These are phyloP conservation scores for Trichosurus vulpecula DNA, from an alignment of 2,797 vertebrate genomes.

Conservation along the genomic window DNA sequence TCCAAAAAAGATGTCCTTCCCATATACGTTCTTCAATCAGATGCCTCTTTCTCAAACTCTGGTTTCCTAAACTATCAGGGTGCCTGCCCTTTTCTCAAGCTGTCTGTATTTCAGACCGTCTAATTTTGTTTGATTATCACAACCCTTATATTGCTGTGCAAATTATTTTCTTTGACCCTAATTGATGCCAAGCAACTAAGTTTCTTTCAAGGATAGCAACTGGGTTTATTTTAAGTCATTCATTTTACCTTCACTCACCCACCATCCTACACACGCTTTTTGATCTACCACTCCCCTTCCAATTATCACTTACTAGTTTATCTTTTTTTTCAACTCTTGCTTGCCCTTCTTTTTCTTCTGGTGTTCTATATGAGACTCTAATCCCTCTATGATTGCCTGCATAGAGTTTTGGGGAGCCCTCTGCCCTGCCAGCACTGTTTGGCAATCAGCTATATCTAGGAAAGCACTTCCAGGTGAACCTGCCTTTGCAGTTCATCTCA, in stretches of 20 bases:
- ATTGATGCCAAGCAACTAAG: not conserved
- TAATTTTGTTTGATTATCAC: slow-evolving; percentile 22
- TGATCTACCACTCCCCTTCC: not conserved
- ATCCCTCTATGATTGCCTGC: slow-evolving; percentile 54
- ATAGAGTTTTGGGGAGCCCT: slow-evolving; percentile 20
- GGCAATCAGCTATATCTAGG: slow-evolving; percentile 31
- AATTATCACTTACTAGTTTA: slow-evolving; percentile 14
- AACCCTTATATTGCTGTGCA: not conserved
- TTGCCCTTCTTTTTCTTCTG: slow-evolving; percentile 31
- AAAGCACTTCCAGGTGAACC: not conserved
- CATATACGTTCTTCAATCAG: not conserved
- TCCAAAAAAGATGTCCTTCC: not conserved
- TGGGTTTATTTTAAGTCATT: slow-evolving; percentile 36
- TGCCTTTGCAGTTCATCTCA: slow-evolving; percentile 54
- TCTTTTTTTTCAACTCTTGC: slow-evolving; percentile 42
- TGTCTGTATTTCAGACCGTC: not conserved
- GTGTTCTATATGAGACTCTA: slow-evolving; percentile 61
- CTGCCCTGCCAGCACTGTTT: slow-evolving; percentile 58
- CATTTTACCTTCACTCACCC: not conserved
- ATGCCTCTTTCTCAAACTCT: slow-evolving; percentile 21
- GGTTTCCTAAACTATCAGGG: not conserved
- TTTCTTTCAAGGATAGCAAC: not conserved
- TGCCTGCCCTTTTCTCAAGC: not conserved
- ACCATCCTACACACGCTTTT: not conserved
- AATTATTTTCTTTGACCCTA: not conserved